These are phyloP conservation scores for Drosophila bocki DNA, from an alignment of 1,140 invertebrate species.

Conservation along the genomic window DNA sequence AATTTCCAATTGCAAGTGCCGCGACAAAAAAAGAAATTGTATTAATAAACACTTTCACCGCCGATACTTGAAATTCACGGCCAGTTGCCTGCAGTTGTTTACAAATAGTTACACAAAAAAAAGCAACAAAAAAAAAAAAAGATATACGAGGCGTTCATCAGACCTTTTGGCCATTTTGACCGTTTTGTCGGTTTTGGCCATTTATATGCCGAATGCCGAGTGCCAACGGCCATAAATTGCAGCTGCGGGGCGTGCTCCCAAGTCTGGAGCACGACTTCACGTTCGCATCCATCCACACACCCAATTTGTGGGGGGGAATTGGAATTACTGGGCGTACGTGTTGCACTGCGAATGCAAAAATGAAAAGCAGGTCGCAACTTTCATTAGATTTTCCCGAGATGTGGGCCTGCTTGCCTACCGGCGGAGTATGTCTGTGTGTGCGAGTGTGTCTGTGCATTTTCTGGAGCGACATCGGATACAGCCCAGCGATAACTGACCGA, in stretches of 20 bases:
- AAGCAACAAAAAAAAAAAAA: not conserved
- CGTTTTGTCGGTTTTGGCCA: slow-evolving; percentile 59
- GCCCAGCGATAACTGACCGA: slow-evolving; percentile 27
- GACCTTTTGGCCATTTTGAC: slow-evolving; percentile 65
- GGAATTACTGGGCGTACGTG: slow-evolving; percentile 51
- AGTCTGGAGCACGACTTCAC: slow-evolving; percentile 22
- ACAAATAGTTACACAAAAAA: slow-evolving; percentile 53
- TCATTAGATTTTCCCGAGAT: slow-evolving; percentile 74
- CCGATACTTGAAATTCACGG: slow-evolving; percentile 68
- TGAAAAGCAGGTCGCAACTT: slow-evolving; percentile 77
- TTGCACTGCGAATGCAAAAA: slow-evolving; percentile 62
- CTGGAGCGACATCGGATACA: slow-evolving; percentile 72
- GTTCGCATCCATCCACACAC: slow-evolving; percentile 43
- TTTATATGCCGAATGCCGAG: slow-evolving; percentile 53
- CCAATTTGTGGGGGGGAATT: slow-evolving; percentile 33
- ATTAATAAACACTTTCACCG: slow-evolving; percentile 80
- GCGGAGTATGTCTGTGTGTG: not conserved
- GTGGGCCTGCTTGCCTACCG: not conserved
- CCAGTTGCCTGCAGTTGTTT: slow-evolving; percentile 62
- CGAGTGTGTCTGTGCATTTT: slow-evolving; percentile 6
- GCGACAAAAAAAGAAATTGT: slow-evolving; percentile 68
- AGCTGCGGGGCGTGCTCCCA: slow-evolving; percentile 55
- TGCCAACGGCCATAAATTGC: slow-evolving; percentile 67
- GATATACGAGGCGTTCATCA: slow-evolving; percentile 5
- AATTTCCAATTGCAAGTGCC: slow-evolving; percentile 47